These are phyloP conservation scores for Crotalus helleri DNA, from an alignment of 2,113 vertebrate species.

Conservation along the genomic window DNA sequence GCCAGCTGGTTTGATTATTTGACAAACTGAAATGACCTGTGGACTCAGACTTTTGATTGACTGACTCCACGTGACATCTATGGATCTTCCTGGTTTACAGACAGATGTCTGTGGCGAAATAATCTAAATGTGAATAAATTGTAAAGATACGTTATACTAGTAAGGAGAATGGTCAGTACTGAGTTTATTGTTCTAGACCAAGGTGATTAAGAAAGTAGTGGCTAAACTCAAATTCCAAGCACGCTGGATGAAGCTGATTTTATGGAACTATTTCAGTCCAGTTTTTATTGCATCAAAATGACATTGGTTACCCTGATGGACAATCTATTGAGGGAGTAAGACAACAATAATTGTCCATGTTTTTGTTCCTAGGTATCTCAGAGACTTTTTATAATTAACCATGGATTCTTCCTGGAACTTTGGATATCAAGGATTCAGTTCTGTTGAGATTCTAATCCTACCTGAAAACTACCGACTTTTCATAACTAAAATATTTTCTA, in stretches of 20 bases:
- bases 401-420: neutral
- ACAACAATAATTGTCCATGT: neutral
- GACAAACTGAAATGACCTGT: neutral
- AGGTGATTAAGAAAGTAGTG: neutral
- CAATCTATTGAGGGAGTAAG: neutral
- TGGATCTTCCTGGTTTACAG: neutral
- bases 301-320: neutral
- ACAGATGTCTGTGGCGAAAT: neutral
- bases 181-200: neutral
- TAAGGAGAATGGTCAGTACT: neutral
- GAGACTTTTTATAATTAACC: neutral
- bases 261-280: neutral
- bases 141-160: neutral
- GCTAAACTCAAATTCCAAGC: neutral
- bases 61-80: neutral
- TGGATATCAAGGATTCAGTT: neutral
- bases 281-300: neutral
- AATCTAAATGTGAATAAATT: neutral
- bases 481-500: neutral
- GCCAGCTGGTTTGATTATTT: neutral
- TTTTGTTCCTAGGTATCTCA: neutral
- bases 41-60: neutral
- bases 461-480: neutral
- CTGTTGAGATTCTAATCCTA: neutral
- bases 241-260: neutral